phyloP scores from a whole-genome alignment of 1,140 invertebrate species.

The Metaphire vulgaris region DNA sequence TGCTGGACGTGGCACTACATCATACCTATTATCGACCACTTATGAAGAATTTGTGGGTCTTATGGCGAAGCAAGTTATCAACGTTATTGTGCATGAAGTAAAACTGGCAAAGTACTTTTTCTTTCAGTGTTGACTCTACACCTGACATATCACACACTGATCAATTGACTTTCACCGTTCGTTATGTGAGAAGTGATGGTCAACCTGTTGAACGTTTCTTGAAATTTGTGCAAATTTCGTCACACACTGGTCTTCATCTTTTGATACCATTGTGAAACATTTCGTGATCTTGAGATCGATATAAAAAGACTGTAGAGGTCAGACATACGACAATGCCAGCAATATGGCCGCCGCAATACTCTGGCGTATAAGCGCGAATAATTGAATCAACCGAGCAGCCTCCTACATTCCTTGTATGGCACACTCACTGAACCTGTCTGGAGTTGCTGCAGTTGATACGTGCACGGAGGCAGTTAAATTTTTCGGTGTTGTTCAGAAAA shows the following conservation, averaged over 20 bases:
- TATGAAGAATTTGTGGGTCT: neutral
- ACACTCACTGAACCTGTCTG: too few species aligned
- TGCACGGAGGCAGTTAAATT: too few species aligned
- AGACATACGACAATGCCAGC: slow-evolving; percentile 46
- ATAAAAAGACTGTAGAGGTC: slow-evolving; percentile 43
- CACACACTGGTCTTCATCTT: neutral
- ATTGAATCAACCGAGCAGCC: neutral
- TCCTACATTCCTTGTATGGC: too few species aligned
- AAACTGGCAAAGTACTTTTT: neutral
- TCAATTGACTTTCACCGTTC: neutral
- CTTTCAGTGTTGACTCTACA: neutral
- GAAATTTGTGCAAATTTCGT: neutral
- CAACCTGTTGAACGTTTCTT: neutral
- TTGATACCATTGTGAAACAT: neutral
- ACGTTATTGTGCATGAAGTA: neutral
- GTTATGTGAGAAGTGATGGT: neutral
- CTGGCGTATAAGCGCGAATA: slow-evolving; percentile 32
- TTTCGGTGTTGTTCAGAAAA: too few species aligned
- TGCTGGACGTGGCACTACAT: neutral
- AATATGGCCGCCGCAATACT: slow-evolving; percentile 43
- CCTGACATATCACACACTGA: neutral
- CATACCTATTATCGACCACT: neutral
- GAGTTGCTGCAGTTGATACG: too few species aligned
- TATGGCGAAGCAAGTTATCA: neutral
- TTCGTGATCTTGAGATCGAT: slow-evolving; percentile 36